phyloP scores from a whole-genome alignment of 2,888 invertebrate genomes.

The Antitype chi region DNA sequence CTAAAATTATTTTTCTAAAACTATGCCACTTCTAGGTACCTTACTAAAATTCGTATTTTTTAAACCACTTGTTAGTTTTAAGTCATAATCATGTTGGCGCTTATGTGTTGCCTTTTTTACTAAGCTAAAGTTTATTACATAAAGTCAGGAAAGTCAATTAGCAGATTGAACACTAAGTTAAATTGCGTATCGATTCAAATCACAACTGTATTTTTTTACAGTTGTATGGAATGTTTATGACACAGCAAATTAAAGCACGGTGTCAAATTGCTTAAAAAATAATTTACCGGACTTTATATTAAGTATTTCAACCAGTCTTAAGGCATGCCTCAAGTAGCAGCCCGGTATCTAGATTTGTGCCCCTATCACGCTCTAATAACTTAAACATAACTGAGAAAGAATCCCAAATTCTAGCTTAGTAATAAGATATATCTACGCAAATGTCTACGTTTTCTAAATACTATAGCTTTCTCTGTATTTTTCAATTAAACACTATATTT shows the following conservation, averaged over 20 bases:
- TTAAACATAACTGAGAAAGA: too few relatives aligned
- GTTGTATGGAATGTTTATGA: too few relatives aligned
- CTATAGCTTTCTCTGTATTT: neutral
- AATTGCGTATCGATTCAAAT: neutral
- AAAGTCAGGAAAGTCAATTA: neutral
- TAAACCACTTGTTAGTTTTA: conserved; percentile 44
- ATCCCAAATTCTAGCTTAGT: neutral
- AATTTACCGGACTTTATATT: neutral
- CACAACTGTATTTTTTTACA: neutral
- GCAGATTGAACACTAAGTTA: neutral
- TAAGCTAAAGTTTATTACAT: neutral
- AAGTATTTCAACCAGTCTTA: neutral
- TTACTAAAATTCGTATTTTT: conserved; percentile 57
- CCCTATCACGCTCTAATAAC: neutral
- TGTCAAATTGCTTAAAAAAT: neutral
- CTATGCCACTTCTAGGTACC: conserved; percentile 32
- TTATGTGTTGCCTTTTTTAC: neutral
- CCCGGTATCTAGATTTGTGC: neutral
- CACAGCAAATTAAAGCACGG: neutral
- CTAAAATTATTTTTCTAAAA: conserved; percentile 59
- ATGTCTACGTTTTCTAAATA: neutral
- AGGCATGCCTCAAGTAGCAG: neutral
- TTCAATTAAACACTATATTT: neutral
- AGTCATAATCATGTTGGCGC: neutral
- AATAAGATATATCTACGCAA: neutral